Evolutionary conservation across 1,140 invertebrate genomes (phyloP).

Genomic region (Brevipalpus yothersi): DNA sequence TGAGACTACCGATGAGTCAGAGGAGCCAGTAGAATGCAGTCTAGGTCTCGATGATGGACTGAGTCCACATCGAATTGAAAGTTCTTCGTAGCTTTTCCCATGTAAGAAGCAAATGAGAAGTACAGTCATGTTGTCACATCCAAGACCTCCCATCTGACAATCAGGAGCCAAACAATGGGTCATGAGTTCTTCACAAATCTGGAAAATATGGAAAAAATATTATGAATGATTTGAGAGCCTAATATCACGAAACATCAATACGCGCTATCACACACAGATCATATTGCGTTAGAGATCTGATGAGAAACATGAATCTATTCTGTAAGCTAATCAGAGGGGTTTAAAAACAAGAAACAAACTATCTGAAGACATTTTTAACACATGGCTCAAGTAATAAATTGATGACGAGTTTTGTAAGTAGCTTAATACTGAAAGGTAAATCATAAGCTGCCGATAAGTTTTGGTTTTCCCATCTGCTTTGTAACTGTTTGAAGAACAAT

Average conservation of each 20-base stretch:
- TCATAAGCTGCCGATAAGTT: too few species aligned
- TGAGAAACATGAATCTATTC: too few species aligned
- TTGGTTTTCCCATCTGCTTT: too few species aligned
- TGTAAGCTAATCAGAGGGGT: background rate
- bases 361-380: background rate
- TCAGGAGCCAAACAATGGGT: constrained; percentile 78
- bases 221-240: background rate
- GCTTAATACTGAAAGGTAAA: too few species aligned
- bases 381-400: constrained; percentile 1
- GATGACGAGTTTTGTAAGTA: too few species aligned
- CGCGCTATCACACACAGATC: too few species aligned
- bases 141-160: constrained; percentile 77
- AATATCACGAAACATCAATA: background rate
- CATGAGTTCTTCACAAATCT: constrained; percentile 87
- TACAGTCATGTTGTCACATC: constrained; percentile 97
- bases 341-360: background rate
- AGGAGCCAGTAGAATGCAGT: background rate
- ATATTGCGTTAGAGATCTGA: too few species aligned
- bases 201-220: constrained; percentile 3
- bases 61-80: constrained; percentile 23
- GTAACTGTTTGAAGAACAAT: too few species aligned
- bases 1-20: background rate
- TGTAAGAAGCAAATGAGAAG: constrained; percentile 56
- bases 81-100: constrained; percentile 41
- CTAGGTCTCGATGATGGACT: background rate